phyloP scores from a whole-genome alignment of 1,140 invertebrate species.

The Nasonia vitripennis region DNA sequence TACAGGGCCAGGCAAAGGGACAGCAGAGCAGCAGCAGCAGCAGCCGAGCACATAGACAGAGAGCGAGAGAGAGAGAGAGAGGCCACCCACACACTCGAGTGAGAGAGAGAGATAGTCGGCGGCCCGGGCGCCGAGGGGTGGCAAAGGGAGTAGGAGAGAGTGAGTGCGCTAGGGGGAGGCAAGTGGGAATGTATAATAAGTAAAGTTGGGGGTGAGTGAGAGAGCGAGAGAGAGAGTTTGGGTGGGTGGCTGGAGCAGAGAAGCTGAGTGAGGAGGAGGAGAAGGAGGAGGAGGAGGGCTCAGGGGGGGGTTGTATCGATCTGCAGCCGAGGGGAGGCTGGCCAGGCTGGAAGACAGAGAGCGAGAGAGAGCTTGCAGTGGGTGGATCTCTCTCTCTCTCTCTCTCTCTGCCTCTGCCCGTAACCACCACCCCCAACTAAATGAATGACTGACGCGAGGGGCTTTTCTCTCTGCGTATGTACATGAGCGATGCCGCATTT shows the following conservation, averaged over 20 bases:
- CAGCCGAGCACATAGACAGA: neutral
- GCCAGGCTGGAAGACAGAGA: slow-evolving; percentile 24
- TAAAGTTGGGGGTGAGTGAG: slow-evolving; percentile 60
- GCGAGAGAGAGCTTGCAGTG: slow-evolving; percentile 35
- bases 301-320: slow-evolving; percentile 73
- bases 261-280: slow-evolving; percentile 53
- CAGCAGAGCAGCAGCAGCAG: neutral
- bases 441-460: slow-evolving; percentile 71
- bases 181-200: slow-evolving; percentile 67
- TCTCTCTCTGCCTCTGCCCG: slow-evolving; percentile 22
- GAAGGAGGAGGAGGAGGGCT: slow-evolving; percentile 54
- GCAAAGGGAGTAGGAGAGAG: slow-evolving; percentile 46
- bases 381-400: neutral
- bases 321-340: slow-evolving; percentile 59
- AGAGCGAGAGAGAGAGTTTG: slow-evolving; percentile 52
- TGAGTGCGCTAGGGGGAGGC: slow-evolving; percentile 57
- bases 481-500: neutral
- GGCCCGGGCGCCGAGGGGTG: slow-evolving; percentile 41
- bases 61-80: neutral
- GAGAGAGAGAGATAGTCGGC: slow-evolving; percentile 11
- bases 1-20: neutral
- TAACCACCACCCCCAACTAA: slow-evolving; percentile 64
- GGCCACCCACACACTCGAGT: slow-evolving; percentile 2
- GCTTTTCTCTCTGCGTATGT: neutral
- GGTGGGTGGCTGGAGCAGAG: slow-evolving; percentile 66